Evolutionary conservation across 2,113 vertebrate species (phyloP).

Genomic region (Rhinopithecus roxellana): DNA sequence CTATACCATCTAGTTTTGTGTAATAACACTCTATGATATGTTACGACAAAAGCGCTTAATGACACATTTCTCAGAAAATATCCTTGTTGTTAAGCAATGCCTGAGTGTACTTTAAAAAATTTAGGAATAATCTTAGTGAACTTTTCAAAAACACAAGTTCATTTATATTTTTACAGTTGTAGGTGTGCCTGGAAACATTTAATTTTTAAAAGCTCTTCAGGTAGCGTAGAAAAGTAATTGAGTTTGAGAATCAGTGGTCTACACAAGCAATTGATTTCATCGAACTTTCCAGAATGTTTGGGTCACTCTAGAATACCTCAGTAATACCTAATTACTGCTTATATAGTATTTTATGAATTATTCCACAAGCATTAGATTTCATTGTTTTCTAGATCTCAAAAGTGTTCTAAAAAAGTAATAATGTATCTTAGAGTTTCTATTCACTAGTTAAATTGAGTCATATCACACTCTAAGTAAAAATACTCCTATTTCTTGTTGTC

Average conservation of each 20-base stretch:
- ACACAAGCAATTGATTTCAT: conserved; percentile 28
- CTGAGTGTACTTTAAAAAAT: neutral
- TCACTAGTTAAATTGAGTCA: conserved; percentile 7
- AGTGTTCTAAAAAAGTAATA: conserved; percentile 27
- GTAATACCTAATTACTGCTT: conserved; percentile 8
- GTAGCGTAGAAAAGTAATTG: conserved; percentile 21
- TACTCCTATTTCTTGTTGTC: conserved; percentile 14
- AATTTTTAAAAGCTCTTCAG: neutral
- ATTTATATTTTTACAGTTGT: neutral
- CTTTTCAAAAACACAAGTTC: conserved; percentile 6
- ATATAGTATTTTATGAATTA: conserved; percentile 12
- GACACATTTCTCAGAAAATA: neutral
- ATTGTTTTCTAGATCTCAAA: neutral
- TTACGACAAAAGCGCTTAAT: neutral
- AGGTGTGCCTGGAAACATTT: neutral
- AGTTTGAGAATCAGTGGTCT: neutral
- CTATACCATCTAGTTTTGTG: neutral
- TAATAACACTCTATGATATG: neutral
- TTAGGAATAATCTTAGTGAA: neutral
- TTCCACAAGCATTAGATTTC: neutral
- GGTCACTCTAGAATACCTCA: neutral
- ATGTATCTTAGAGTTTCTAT: neutral
- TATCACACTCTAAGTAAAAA: conserved; percentile 23
- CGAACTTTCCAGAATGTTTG: conserved; percentile 47
- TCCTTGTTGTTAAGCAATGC: neutral